A percentile compares a stretch with the other conserved stretches of the same genome.
phyloP scores from a whole-genome alignment of 1,140 invertebrate species.

The Telenomus remus region DNA sequence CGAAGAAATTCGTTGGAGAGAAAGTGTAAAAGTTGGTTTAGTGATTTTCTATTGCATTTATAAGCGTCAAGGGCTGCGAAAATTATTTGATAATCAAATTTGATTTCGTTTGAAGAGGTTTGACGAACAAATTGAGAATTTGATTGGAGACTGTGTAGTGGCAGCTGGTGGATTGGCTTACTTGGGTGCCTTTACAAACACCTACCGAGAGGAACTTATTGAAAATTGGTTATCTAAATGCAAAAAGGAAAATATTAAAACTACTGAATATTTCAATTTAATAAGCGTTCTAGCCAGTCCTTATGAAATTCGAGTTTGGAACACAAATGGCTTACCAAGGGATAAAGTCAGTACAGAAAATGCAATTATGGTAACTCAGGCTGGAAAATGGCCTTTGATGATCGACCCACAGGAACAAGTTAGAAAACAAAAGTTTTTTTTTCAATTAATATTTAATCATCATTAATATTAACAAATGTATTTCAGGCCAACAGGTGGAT shows the following conservation, averaged over 20 bases:
- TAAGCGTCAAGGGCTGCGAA: too few species aligned
- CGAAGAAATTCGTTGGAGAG: slow-evolving; percentile 88
- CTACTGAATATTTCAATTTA: slow-evolving; percentile 81
- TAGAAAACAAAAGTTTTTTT: too few species aligned
- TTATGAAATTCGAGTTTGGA: slow-evolving; percentile 90
- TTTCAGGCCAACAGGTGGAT: slow-evolving; percentile 90
- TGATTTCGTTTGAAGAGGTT: slow-evolving; percentile 70
- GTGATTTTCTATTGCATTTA: too few species aligned
- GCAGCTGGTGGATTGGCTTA: slow-evolving; percentile 91
- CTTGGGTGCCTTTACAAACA: slow-evolving; percentile 88
- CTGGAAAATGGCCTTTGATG: slow-evolving; percentile 89
- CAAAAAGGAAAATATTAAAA: slow-evolving; percentile 81
- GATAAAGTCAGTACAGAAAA: slow-evolving; percentile 92
- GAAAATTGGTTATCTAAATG: slow-evolving; percentile 80
- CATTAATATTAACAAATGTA: background rate
- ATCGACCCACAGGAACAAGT: slow-evolving; percentile 94
- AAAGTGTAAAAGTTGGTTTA: slow-evolving; percentile 68
- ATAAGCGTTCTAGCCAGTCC: slow-evolving; percentile 86
- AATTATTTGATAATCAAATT: too few species aligned
- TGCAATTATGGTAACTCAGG: slow-evolving; percentile 88
- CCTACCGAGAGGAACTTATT: slow-evolving; percentile 83
- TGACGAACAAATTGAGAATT: slow-evolving; percentile 78
- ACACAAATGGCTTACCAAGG: slow-evolving; percentile 86
- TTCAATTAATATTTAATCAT: too few species aligned
- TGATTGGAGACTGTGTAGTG: slow-evolving; percentile 88